Evolutionary conservation across 1,140 invertebrate species (phyloP).

Genomic region (Marisa cornuarietis): DNA sequence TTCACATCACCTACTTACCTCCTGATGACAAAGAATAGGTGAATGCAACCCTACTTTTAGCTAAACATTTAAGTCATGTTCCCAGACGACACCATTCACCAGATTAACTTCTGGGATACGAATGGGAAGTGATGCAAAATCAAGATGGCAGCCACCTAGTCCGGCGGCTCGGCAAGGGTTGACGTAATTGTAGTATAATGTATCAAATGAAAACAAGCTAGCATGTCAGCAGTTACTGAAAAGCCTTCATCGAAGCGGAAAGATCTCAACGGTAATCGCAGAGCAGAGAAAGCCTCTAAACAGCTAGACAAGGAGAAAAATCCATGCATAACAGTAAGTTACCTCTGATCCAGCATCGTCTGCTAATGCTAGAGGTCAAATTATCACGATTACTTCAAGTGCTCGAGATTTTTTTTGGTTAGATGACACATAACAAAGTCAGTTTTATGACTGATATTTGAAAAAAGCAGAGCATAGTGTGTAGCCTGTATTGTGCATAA

Average conservation of each 20-base stretch:
- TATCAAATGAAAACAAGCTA: neutral
- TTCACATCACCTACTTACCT: too few relatives aligned
- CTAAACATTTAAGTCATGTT: neutral
- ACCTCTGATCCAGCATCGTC: conserved; percentile 1
- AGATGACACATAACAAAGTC: too few relatives aligned
- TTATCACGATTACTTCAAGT: too few relatives aligned
- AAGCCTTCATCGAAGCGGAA: conserved; percentile 3
- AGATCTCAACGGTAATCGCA: neutral
- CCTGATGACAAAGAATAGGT: too few relatives aligned
- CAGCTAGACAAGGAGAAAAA: conserved; percentile 18
- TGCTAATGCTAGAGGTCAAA: conserved; percentile 8
- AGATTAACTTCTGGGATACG: conserved; percentile 14
- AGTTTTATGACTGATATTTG: too few relatives aligned
- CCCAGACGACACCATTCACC: conserved; percentile 18
- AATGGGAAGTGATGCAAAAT: neutral
- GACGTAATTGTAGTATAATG: neutral
- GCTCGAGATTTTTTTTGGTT: too few relatives aligned
- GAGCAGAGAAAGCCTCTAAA: conserved; percentile 5
- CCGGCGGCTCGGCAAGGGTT: conserved; percentile 5
- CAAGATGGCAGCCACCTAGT: conserved; percentile 26
- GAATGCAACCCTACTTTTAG: too few relatives aligned
- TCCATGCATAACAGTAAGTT: conserved; percentile 23
- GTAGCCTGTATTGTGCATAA: too few relatives aligned
- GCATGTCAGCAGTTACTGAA: conserved; percentile 5
- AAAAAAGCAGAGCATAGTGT: too few relatives aligned